phyloP scores from a whole-genome alignment of 1,140 invertebrate species.

The Globodera ellingtonae region DNA sequence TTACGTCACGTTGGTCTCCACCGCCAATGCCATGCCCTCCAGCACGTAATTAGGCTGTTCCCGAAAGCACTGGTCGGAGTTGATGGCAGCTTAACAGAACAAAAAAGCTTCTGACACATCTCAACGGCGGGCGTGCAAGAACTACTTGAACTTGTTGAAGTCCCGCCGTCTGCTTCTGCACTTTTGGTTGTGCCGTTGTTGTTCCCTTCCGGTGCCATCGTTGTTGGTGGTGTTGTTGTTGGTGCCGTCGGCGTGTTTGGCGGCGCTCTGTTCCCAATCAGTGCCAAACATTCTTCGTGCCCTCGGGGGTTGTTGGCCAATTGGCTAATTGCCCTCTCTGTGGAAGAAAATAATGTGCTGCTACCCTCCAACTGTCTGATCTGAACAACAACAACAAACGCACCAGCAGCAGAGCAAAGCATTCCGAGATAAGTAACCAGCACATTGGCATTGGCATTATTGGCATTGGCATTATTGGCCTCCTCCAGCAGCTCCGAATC shows the following conservation, averaged over 20 bases:
- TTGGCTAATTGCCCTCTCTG: constrained; percentile 28
- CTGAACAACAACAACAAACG: not conserved
- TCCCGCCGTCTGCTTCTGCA: too few relatives aligned
- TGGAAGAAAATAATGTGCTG: constrained; percentile 13
- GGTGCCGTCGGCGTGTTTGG: not conserved
- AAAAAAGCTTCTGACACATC: not conserved
- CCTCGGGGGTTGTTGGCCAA: constrained; percentile 14
- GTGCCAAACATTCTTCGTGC: not conserved
- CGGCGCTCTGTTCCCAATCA: not conserved
- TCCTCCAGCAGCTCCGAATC: constrained; percentile 18
- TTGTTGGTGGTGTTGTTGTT: not conserved
- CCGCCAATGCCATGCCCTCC: constrained; percentile 58
- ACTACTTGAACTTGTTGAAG: not conserved
- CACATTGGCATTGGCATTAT: constrained; percentile 29
- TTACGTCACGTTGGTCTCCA: constrained; percentile 56
- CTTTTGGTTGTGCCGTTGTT: too few relatives aligned
- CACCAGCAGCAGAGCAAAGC: constrained; percentile 34
- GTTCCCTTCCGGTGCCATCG: not conserved
- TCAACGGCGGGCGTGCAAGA: too few relatives aligned
- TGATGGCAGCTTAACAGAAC: not conserved
- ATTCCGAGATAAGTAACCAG: constrained; percentile 56
- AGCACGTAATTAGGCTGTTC: constrained; percentile 62
- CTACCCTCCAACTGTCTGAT: not conserved
- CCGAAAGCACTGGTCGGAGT: constrained; percentile 58
- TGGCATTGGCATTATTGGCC: too few relatives aligned